Evolutionary conservation across 1,140 invertebrate genomes (phyloP), one percentile per base, ranked within the genome.

Genomic region (Drosophila nigrodunni): DNA sequence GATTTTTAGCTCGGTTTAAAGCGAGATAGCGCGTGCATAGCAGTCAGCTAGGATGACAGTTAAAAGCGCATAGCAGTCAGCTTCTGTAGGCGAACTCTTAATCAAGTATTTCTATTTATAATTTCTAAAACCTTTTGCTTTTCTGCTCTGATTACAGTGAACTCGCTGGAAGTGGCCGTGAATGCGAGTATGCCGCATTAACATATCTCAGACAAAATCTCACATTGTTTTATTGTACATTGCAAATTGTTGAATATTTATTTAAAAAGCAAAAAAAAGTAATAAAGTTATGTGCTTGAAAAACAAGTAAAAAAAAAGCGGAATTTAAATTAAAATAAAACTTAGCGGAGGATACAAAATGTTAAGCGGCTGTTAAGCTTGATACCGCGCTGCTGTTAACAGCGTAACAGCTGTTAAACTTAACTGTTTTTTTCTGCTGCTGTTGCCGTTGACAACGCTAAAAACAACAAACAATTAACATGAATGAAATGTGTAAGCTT

Each of bases 171-270:
- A 60, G 79, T 80, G 25, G 88, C 88, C 5, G 65, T 92, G 41
- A 91, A 77, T 61, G 77, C 76, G 7, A 90, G 88, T 58, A 34
- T 80, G 34, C 91, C 91, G 1, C 80, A 67, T 54, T 92, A 78
- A 77, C 4, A 7, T 3, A 2, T 5, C 3, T 30, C 6, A 30
- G 3, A 30, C 25, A n/a, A 9, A 52, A n/a, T 41, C 50, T 15
- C 30, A 13, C n/a, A 43, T n/a, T 7, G 5, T 6, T 13, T 13
- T 21, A 61, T 60, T 52, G 34, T 61, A 34, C 30, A 34, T 30
- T 6, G 10, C 10, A 8, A 43, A 21, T 21, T 21, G 15, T 18
- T 15, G 7, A 47, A 43, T 43, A 21, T 1, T 8, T 21, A 18
- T 21, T 8, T 47, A 8, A 3, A 9, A 47, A 47, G 2, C 0